Base-by-base conservation (phyloP, 2,797 vertebrate species). In the Cyprinella venusta region DNA sequence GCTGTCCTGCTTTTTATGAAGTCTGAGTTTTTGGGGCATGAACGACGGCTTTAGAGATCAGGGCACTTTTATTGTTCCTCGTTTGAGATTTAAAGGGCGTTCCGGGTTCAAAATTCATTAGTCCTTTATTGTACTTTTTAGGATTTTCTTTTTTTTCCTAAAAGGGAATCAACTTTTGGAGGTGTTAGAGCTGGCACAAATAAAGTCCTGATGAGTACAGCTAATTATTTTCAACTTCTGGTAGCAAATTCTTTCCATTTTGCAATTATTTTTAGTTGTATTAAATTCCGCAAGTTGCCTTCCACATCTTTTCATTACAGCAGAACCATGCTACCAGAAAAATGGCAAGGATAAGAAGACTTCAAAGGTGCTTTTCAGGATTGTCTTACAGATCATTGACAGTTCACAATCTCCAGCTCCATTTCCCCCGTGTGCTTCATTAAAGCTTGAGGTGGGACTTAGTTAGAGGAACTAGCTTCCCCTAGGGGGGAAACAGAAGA, bases 401-500 rank as follows among this genome's bases (percentile, higher is more conserved):
- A 80, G 45, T 54, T 80, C 64, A 69, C 63, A 76, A 80, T 83
- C 48, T 70, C 65, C 54, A 48, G 33, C 76, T 79, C 68, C 54
- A 59, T 79, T 76, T 71, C 74, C 48, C 71, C 71, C 3, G 12
- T 86, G 81, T 78, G 76, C 80, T 84, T 83, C 52, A 79, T 83
- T 86, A 85, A 83, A 72, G 65, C 61, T 48, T 3, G 56, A 79
- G 68, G 72, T 65, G 84, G 72, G 80, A 86, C 24, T 72, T 71
- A 36, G 63, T 81, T 72, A 80, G 50, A 24, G 30, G 36, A 80
- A 48, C 74, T 65, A 74, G 76, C 45, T 52, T 80, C 30, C 26
- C 69, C 36, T 54, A 42, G 71, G 79, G 65, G 68, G 52, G 54
- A 42, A 72, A 30, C 18, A 71, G 76, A 79, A 86, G 80, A 85